Evolutionary conservation across 2,113 vertebrate species (phyloP).

Genomic region (Cynopterus brachyotis): DNA sequence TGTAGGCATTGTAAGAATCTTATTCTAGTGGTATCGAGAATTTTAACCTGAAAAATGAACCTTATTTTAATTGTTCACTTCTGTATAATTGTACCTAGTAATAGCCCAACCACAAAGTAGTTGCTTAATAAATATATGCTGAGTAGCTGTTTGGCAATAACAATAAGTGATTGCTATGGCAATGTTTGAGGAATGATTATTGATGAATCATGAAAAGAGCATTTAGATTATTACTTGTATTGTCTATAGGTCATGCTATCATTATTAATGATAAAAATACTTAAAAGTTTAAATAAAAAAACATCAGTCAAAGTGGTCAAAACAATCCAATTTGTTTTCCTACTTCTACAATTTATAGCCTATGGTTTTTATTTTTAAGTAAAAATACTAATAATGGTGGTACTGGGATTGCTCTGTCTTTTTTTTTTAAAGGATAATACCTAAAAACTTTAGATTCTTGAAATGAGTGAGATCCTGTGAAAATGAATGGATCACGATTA

Average conservation of each 20-base stretch:
- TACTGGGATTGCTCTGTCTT: background rate
- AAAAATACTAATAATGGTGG: background rate
- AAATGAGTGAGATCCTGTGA: background rate
- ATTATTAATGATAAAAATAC: background rate
- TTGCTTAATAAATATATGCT: background rate
- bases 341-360: background rate
- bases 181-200: background rate
- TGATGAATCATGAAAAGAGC: background rate
- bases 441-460: background rate
- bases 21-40: background rate
- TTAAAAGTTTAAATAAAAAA: background rate
- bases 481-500: background rate
- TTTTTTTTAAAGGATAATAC: background rate
- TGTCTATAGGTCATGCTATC: background rate
- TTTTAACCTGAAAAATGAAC: background rate
- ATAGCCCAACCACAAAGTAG: background rate
- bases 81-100: background rate
- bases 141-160: background rate
- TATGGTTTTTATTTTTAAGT: background rate
- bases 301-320: background rate
- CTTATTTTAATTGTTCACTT: background rate
- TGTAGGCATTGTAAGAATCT: background rate
- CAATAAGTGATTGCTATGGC: background rate
- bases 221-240: background rate
- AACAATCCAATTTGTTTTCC: background rate